Conservation (phyloP, 2,797 vertebrate species). For the Sebastes iracundus region DNA sequence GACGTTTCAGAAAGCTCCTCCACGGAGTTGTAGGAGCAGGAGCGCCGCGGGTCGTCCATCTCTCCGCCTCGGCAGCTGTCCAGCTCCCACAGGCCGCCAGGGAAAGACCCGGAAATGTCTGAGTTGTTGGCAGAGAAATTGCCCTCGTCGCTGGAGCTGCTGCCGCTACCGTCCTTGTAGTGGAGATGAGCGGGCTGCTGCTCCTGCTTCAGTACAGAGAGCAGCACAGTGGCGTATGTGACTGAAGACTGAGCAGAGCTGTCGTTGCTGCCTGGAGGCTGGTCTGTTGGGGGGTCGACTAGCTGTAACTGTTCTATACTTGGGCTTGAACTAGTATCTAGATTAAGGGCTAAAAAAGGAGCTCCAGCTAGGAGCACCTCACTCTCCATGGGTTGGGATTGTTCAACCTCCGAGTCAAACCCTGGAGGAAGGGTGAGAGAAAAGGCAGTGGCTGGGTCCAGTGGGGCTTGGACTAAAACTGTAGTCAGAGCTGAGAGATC, state of each 20-base stretch:
- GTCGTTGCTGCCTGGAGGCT: constrained; percentile 34
- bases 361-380: constrained; percentile 41
- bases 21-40: constrained; percentile 83
- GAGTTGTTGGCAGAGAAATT: constrained; percentile 82
- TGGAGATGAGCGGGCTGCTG: constrained; percentile 45
- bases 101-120: constrained; percentile 80
- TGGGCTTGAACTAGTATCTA: constrained; percentile 15
- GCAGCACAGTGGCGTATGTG: constrained; percentile 85
- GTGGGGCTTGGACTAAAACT: constrained; percentile 55
- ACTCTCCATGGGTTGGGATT: constrained; percentile 21
- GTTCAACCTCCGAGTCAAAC: constrained; percentile 5
- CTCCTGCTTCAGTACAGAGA: constrained; percentile 48
- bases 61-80: constrained; percentile 70
- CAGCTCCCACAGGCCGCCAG: constrained; percentile 81
- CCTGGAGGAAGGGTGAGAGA: constrained; percentile 3
- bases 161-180: constrained; percentile 60
- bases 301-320: not conserved
- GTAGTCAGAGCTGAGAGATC: constrained; percentile 50
- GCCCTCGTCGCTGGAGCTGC: constrained; percentile 80
- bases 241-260: constrained; percentile 75
- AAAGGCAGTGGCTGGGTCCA: constrained; percentile 6
- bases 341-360: constrained; percentile 30
- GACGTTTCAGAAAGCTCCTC: constrained; percentile 88
- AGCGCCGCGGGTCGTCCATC: constrained; percentile 65
- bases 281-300: not conserved